phyloP scores from a whole-genome alignment of 2,888 invertebrate species.

The Boloria selene region DNA sequence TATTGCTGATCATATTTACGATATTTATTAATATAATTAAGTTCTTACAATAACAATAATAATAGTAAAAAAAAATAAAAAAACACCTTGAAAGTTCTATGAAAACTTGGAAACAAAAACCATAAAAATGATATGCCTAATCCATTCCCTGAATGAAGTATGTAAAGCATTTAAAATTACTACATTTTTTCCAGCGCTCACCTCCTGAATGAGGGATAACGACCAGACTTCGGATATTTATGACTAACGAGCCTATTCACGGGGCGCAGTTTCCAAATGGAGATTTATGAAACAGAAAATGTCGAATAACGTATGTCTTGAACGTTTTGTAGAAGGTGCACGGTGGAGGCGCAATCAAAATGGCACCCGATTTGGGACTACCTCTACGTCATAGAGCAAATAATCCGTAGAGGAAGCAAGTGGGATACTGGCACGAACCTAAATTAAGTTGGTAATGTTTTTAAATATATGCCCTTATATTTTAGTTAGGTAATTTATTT shows the following conservation, averaged over 20 bases:
- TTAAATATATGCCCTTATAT: not conserved
- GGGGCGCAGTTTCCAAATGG: conserved; percentile 67
- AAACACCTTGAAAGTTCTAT: not conserved
- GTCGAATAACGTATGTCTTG: conserved; percentile 69
- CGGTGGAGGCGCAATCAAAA: conserved; percentile 38
- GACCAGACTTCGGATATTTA: conserved; percentile 79
- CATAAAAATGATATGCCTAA: conserved; percentile 27
- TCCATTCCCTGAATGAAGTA: conserved; percentile 30
- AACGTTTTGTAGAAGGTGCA: conserved; percentile 57
- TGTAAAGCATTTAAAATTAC: conserved; percentile 46
- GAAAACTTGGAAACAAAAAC: not conserved
- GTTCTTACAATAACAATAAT: no score
- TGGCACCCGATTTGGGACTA: conserved; percentile 40
- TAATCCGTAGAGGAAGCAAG: conserved; percentile 27
- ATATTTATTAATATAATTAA: no score
- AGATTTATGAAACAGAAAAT: conserved; percentile 79
- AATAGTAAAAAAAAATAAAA: not conserved
- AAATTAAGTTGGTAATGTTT: not conserved
- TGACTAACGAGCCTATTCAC: conserved; percentile 81
- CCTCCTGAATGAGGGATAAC: conserved; percentile 71
- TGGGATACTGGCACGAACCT: conserved; percentile 8
- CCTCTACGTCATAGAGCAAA: conserved; percentile 31
- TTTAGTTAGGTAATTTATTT: not conserved
- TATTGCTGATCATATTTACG: no score
- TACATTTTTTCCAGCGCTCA: conserved; percentile 34